Percentiles rank a stretch among this genome's conserved stretches.
phyloP scores from a whole-genome alignment of 2,113 vertebrate genomes.

The Oenanthe oenanthe region DNA sequence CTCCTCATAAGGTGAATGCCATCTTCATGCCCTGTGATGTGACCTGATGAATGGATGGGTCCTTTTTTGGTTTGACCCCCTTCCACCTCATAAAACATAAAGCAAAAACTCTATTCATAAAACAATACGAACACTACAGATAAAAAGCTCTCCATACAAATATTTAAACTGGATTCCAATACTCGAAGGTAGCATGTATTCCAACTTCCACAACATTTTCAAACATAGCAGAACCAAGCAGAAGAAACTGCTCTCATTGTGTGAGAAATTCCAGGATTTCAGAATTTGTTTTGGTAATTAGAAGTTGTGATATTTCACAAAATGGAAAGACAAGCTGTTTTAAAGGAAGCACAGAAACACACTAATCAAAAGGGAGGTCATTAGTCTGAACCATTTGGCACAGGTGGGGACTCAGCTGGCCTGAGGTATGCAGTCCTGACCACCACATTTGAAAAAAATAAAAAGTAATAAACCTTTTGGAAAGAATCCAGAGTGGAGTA shows the following conservation, averaged over 20 bases:
- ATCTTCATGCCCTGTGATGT: background rate
- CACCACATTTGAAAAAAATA: background rate
- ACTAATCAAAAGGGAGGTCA: background rate
- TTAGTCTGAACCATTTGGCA: conserved; percentile 29
- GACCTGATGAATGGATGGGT: background rate
- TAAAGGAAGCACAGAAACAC: background rate
- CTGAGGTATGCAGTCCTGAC: conserved; percentile 39
- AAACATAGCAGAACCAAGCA: background rate
- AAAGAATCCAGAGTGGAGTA: conserved; percentile 39
- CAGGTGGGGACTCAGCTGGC: conserved; percentile 39
- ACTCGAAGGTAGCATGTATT: background rate
- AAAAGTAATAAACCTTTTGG: conserved; percentile 39
- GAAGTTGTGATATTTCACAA: background rate
- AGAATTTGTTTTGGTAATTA: background rate
- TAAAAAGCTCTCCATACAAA: background rate
- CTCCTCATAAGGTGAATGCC: background rate
- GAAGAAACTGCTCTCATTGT: background rate
- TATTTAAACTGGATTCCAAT: background rate
- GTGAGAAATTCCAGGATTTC: background rate
- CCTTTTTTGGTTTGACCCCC: background rate
- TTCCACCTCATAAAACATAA: background rate
- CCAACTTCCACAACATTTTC: background rate
- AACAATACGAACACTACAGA: background rate
- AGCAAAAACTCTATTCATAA: background rate
- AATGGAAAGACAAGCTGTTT: background rate